Percentiles rank a stretch among this genome's conserved stretches.
These are phyloP conservation scores for Melieria crassipennis DNA, from an alignment of 2,888 invertebrate species.

Conservation along the genomic window DNA sequence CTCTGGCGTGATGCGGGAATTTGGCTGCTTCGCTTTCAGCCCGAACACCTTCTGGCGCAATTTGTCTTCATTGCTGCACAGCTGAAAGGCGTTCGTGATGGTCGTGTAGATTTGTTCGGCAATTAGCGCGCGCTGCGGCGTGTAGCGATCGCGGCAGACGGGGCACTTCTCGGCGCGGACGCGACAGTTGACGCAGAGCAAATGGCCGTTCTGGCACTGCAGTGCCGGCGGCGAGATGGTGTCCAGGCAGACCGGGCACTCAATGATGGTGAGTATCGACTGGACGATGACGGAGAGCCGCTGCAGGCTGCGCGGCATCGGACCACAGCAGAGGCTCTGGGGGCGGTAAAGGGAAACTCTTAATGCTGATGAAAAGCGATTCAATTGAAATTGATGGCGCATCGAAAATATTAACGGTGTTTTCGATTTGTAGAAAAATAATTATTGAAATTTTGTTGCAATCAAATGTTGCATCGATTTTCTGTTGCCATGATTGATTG, in stretches of 20 bases:
- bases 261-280: conserved; percentile 68
- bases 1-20: not conserved
- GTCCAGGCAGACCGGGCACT: conserved; percentile 75
- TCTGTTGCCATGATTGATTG: too few species aligned
- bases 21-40: conserved; percentile 33
- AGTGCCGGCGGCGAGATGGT: conserved; percentile 72
- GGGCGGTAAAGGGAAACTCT: not conserved
- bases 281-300: conserved; percentile 68
- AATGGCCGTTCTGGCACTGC: conserved; percentile 75
- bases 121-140: conserved; percentile 67
- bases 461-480: too few species aligned
- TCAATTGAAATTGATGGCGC: too few species aligned
- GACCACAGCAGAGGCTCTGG: conserved; percentile 68
- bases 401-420: too few species aligned
- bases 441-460: too few species aligned
- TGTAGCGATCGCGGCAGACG: conserved; percentile 70
- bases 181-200: conserved; percentile 72
- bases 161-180: conserved; percentile 72
- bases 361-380: too few species aligned
- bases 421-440: too few species aligned
- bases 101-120: conserved; percentile 70
- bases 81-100: conserved; percentile 67
- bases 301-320: conserved; percentile 69
- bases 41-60: conserved; percentile 68
- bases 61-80: conserved; percentile 64